Evolutionary conservation across 2,797 vertebrate species (phyloP), one percentile per base, ranked within the genome.

Genomic region (Poeciliopsis infans): DNA sequence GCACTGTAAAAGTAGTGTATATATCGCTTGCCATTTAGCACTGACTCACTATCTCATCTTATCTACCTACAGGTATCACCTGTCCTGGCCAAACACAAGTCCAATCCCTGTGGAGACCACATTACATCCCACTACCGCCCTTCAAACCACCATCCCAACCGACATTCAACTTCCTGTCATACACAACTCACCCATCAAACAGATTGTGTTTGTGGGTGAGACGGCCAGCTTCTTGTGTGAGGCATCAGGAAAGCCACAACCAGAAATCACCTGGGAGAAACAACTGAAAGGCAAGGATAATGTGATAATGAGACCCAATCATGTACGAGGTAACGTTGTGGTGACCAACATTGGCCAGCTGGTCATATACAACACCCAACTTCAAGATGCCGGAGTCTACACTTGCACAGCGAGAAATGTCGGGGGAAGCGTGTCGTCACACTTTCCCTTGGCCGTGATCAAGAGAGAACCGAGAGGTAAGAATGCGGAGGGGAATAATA

Each of bases 281-380:
- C 97, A 99, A 85, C 93, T 96, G 0, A 95, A 97, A 41, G 97
- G 96, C 59, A 96, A 96, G 80, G 98, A 98, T 68, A 99, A 97
- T 49, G 93, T 96, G 28, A 74, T 99, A 51, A 97, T 99, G 97
- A 93, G 91, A 82, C 97, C 97, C 5, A 99, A 99, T 79, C 97
- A 99, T 0, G 97, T 99, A 75, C 93, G 91, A 18, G 98, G 97
- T 10, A 99, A 99, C 0, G 95, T 98, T 0, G 98, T 98, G 61
- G 97, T 99, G 89, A 99, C 98, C 76, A 99, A 99, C 95, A 98
- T 99, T 0, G 98, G 96, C 78, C 98, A 99, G 82, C 94, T 99
- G 88, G 98, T 99, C 87, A 98, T 99, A 81, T 99, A 99, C 88
- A 99, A 98, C 0, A 96, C 97, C 0, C 97, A 98, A 86, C 92